Conservation (phyloP, 2,888 invertebrate genomes). For the Sycophila texana region DNA sequence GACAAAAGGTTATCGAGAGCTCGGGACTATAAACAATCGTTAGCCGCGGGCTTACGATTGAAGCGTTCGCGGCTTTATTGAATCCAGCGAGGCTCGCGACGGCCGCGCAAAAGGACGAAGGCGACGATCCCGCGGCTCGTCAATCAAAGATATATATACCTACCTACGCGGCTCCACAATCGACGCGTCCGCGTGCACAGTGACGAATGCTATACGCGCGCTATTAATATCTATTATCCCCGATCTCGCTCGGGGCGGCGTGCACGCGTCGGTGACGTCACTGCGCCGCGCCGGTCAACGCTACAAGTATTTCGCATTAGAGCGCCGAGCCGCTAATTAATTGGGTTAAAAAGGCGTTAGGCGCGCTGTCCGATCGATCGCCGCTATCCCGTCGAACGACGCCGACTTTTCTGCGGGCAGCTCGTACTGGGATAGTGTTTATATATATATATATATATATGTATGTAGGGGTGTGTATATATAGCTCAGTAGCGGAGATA, state of each 20-base stretch:
- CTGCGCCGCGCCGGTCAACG: constrained; percentile 62
- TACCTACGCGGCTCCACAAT: neutral
- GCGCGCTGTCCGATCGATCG: constrained; percentile 62
- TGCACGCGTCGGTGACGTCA: constrained; percentile 70
- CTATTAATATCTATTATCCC: constrained; percentile 74
- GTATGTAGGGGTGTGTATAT: neutral
- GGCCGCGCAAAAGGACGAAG: no score
- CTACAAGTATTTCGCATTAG: constrained; percentile 75
- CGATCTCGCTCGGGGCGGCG: constrained; percentile 58
- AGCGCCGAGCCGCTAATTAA: constrained; percentile 63
- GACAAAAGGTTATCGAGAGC: no score
- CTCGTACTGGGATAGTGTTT: neutral
- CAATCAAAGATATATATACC: constrained; percentile 9
- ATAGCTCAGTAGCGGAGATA: constrained; percentile 57
- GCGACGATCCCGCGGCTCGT: neutral
- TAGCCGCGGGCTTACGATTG: no score
- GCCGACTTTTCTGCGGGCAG: neutral
- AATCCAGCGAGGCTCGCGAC: no score
- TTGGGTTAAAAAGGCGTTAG: constrained; percentile 74
- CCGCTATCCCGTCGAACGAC: constrained; percentile 26
- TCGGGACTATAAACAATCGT: no score
- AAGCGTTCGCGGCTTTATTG: no score
- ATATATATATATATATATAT: constrained; percentile 21
- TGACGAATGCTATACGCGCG: constrained; percentile 16
- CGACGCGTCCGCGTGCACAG: constrained; percentile 3